A percentile compares a stretch with the other conserved stretches of the same genome.
phyloP scores from a whole-genome alignment of 2,113 vertebrate species.

The Pagrus major region DNA sequence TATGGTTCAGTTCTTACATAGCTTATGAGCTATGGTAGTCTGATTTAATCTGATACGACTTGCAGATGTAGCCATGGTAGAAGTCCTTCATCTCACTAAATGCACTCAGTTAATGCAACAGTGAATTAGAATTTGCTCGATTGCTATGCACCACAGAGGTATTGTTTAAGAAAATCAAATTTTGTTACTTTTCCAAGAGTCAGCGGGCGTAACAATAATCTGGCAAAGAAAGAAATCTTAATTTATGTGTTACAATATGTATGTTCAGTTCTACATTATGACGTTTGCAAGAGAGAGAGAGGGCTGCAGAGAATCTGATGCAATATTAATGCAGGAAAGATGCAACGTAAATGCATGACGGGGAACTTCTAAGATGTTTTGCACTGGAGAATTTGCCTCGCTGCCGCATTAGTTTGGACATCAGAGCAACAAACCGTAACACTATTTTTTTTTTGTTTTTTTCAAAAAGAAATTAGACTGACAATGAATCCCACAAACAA shows the following conservation, averaged over 20 bases:
- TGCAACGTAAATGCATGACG: constrained; percentile 55
- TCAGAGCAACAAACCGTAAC: constrained; percentile 19
- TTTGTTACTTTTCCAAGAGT: constrained; percentile 31
- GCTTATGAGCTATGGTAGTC: constrained; percentile 63
- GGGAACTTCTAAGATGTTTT: constrained; percentile 45
- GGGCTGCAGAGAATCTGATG: constrained; percentile 42
- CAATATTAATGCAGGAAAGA: constrained; percentile 59
- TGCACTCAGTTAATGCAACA: constrained; percentile 64
- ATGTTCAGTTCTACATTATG: constrained; percentile 48
- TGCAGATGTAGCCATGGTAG: constrained; percentile 71
- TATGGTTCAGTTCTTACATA: constrained; percentile 74
- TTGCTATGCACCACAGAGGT: constrained; percentile 48
- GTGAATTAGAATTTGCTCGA: constrained; percentile 63
- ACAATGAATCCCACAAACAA: constrained; percentile 41
- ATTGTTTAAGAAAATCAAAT: constrained; percentile 49
- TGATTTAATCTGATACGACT: constrained; percentile 73
- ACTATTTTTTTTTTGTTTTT: background rate
- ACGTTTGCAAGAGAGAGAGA: constrained; percentile 15
- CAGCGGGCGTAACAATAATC: constrained; percentile 4
- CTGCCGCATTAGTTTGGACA: constrained; percentile 38
- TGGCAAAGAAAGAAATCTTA: background rate
- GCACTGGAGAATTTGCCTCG: constrained; percentile 16
- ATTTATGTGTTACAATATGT: constrained; percentile 40
- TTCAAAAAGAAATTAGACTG: background rate
- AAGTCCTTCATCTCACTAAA: constrained; percentile 67